Base-by-base conservation (phyloP, 2,113 vertebrate species). In the Hemichromis elongatus region DNA sequence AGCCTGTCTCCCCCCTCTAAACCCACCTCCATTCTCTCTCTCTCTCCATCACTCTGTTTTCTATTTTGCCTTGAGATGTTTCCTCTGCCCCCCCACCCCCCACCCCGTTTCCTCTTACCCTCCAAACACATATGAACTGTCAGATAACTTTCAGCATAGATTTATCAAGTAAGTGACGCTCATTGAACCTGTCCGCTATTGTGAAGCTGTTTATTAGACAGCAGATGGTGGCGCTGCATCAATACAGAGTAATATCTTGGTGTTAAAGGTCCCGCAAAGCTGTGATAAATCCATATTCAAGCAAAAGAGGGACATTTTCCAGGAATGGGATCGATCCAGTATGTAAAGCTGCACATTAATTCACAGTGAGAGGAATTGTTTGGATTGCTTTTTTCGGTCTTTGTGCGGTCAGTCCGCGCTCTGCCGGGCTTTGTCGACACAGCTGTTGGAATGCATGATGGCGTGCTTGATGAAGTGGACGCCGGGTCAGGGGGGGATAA, bases 401-500 rank as follows among this genome's bases (percentile, higher is more conserved):
- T n/a, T 1, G 37, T 10, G 73, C 5, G 11, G 68, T 73, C 28
- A 10, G 50, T 73, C 56, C 7, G 7, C 19, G 21, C 73, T 75
- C 80, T n/a, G 77, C n/a, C 24, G 2, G 73, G 19, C 61, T 84
- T 85, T 83, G 88, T 83, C 82, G 66, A 86, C 89, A 83, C 82
- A 83, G 84, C 80, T 86, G 86, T 89, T 81, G 84, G 61, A 83
- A 92, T 93, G 90, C 89, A 85, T 50, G 94, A 90, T 82, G 92
- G 85, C 78, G 33, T 63, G 87, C 89, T 83, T 90, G 92, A 92
- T 94, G 92, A 93, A 94, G 92, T 90, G 84, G 90, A 90, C 21
- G 79, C 45, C n/a, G 21, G 93, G 93, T 94, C 93, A 83, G 84
- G 42, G 55, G 33, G 84, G 93, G 91, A 89, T 95, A 96, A 96